Evolutionary conservation across 2,888 invertebrate genomes (phyloP), one percentile per base, ranked within the genome.

Genomic region (Heliconius cydno): DNA sequence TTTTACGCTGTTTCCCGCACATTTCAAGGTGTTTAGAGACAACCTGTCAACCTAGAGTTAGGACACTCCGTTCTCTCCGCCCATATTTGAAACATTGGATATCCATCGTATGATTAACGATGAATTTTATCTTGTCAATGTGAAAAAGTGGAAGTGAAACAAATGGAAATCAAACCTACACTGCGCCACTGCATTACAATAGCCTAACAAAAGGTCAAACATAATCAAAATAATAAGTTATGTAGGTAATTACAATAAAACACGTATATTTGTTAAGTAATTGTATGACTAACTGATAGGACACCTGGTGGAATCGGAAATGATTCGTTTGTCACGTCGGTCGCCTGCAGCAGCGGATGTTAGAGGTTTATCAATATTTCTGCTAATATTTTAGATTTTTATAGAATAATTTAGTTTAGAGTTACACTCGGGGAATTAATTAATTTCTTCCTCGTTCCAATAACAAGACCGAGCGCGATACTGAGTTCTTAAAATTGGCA

Each of bases 271-370:
- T 65, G 25, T 63, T 73, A 60, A 60, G 73, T 73, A 73, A 73
- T 25, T 60, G 60, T 30, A 76, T 71, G 76, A 79, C 41, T 65
- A 71, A 71, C 22, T 76, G 78, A 78, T 60, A 73, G 34, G 34
- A 73, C 81, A 82, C 79, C 80, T 79, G 75, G 79, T 67, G 72
- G 46, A 12, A 74, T 67, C 76, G 46, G 77, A 79, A 80, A 79
- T 52, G 46, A 52, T 12, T 46, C 46, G 72, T 70, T 79, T 74
- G 80, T 83, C 83, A 81, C 83, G 83, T 83, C n/a, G n/a, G n/a
- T n/a, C 30, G 73, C 60, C 52, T 25, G n/a, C 57, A 5, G 72
- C 57, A 28, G 41, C 80, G 81, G 81, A 79, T 66, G 65, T 65
- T 46, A 73, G 34, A 52, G 72, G 38, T 38, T 38, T 28, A 38